Evolutionary conservation across 2,888 invertebrate genomes (phyloP).

Genomic region (Drosophila ezoana): DNA sequence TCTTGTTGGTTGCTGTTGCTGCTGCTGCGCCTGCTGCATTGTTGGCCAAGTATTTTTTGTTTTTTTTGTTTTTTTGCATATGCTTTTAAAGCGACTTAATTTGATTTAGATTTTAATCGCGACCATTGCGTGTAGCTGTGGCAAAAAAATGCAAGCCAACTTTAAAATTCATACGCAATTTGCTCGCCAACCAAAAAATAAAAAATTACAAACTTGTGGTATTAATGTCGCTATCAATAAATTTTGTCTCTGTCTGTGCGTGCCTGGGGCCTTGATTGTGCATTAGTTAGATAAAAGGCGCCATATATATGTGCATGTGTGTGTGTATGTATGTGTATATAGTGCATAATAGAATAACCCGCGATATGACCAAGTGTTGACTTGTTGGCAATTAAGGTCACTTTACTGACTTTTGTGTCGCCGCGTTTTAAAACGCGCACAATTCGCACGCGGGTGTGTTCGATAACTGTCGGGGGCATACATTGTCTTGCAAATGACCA

Average conservation of each 20-base stretch:
- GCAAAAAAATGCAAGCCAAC: constrained; percentile 49
- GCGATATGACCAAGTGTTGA: constrained; percentile 71
- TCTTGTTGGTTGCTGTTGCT: constrained; percentile 35
- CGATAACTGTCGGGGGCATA: not conserved
- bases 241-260: constrained; percentile 56
- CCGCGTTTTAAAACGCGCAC: constrained; percentile 30
- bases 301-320: constrained; percentile 22
- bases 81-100: constrained; percentile 80
- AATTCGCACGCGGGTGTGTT: constrained; percentile 33
- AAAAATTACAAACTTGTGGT: constrained; percentile 56
- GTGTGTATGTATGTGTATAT: constrained; percentile 9
- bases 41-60: constrained; percentile 53
- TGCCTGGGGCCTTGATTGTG: constrained; percentile 75
- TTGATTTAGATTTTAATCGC: constrained; percentile 81
- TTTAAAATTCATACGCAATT: constrained; percentile 65
- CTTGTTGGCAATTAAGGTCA: constrained; percentile 77
- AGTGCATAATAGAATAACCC: constrained; percentile 59
- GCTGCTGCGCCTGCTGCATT: constrained; percentile 55
- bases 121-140: constrained; percentile 70
- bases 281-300: constrained; percentile 74
- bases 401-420: constrained; percentile 26
- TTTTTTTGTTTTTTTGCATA: constrained; percentile 65
- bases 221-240: constrained; percentile 79
- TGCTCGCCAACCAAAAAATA: constrained; percentile 34
- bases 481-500: constrained; percentile 30